Evolutionary conservation across 2,888 invertebrate species (phyloP).

Genomic region (Taphrorychus bicolor): DNA sequence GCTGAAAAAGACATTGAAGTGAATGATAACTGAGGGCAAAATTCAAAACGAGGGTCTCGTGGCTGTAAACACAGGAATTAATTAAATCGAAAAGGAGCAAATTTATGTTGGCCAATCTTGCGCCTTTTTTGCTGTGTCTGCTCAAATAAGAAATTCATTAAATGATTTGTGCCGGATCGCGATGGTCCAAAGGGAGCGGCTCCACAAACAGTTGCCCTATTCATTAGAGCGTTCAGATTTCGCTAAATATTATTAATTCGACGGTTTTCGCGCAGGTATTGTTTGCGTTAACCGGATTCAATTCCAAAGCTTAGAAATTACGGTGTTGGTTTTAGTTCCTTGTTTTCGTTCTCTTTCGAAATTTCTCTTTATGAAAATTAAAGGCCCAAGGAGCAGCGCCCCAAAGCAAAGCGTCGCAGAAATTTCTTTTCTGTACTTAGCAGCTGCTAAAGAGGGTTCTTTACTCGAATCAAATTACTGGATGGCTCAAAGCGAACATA

Average conservation of each 20-base stretch:
- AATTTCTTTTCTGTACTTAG: too few relatives aligned
- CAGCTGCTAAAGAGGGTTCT: too few relatives aligned
- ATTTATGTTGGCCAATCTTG: not conserved
- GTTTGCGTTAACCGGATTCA: not conserved
- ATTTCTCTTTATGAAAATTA: not conserved
- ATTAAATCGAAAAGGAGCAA: not conserved
- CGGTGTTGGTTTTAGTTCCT: not conserved
- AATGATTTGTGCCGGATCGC: slow-evolving; percentile 3
- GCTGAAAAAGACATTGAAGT: not conserved
- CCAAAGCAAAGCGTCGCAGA: too few relatives aligned
- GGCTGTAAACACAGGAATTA: not conserved
- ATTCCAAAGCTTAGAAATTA: not conserved
- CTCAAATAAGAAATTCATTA: slow-evolving; percentile 3
- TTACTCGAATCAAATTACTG: too few relatives aligned
- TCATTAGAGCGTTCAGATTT: not conserved
- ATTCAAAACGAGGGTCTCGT: not conserved
- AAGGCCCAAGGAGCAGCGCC: too few relatives aligned
- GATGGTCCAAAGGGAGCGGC: not conserved
- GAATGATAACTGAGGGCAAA: not conserved
- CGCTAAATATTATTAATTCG: slow-evolving; percentile 7
- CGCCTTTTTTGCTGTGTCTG: not conserved
- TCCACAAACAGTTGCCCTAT: not conserved
- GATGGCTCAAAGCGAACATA: too few relatives aligned
- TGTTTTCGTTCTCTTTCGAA: not conserved
- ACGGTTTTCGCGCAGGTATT: not conserved